Percentiles rank a stretch among this genome's conserved stretches.
phyloP scores from a whole-genome alignment of 2,113 vertebrate species.

The Oncorhynchus masou region DNA sequence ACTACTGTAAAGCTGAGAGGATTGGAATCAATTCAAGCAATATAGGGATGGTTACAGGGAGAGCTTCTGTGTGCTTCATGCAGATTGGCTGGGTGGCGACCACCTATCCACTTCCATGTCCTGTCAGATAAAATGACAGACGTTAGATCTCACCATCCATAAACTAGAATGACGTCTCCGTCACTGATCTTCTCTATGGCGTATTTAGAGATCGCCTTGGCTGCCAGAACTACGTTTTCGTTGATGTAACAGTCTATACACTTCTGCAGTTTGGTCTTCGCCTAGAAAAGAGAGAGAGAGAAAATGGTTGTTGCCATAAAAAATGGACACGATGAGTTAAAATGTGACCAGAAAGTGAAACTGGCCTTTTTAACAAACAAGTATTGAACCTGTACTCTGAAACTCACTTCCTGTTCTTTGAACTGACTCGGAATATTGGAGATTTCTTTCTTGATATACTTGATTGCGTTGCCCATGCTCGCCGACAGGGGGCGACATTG shows the following conservation, averaged over 20 bases:
- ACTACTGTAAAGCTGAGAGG: no score
- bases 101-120: no score
- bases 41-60: no score
- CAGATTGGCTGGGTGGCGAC: no score
- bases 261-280: conserved; percentile 79
- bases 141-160: conserved; percentile 84
- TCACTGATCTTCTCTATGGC: conserved; percentile 93
- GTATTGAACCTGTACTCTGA: neutral
- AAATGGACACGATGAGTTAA: neutral
- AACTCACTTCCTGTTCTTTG: conserved; percentile 90
- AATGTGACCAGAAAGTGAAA: no score
- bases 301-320: no score
- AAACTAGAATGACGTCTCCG: conserved; percentile 92
- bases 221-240: conserved; percentile 90
- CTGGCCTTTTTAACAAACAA: no score
- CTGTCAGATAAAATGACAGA: no score
- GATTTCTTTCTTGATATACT: conserved; percentile 97
- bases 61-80: no score
- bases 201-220: conserved; percentile 86
- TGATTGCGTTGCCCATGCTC: conserved; percentile 97
- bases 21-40: no score
- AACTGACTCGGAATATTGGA: conserved; percentile 80
- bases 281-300: conserved; percentile 64
- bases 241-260: conserved; percentile 82
- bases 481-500: conserved; percentile 95